phyloP scores from a whole-genome alignment of 2,797 vertebrate genomes.

The Todus mexicanus region DNA sequence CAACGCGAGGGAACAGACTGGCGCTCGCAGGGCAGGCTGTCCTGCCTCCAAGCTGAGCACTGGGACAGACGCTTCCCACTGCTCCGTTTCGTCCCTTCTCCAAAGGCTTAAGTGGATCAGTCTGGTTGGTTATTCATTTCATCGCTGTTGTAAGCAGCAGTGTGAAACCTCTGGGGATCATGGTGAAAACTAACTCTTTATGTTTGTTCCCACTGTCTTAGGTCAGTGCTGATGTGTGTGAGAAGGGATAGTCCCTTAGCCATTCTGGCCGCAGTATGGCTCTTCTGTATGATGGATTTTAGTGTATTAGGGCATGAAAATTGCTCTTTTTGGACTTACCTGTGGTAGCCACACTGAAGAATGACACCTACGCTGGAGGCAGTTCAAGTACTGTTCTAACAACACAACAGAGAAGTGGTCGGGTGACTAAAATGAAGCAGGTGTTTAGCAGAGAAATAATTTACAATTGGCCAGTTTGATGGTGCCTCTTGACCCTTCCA shows the following conservation, averaged over 20 bases:
- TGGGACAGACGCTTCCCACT: neutral
- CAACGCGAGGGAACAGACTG: neutral
- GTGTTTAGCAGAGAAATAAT: constrained; percentile 9
- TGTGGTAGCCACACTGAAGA: neutral
- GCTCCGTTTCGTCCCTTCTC: neutral
- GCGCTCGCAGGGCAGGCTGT: neutral
- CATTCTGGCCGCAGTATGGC: neutral
- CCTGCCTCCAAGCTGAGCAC: neutral
- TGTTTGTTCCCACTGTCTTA: neutral
- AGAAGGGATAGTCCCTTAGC: neutral
- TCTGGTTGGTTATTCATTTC: neutral
- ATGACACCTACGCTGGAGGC: neutral
- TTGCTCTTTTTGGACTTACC: neutral
- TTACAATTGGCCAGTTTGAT: neutral
- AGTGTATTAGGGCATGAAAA: neutral
- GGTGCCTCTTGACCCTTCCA: constrained; percentile 46
- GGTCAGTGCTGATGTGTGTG: neutral
- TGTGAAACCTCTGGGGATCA: neutral
- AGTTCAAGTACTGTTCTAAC: neutral
- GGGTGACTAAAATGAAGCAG: constrained; percentile 32
- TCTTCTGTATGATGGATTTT: neutral
- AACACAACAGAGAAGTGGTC: neutral
- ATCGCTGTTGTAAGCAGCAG: neutral
- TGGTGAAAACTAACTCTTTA: neutral
- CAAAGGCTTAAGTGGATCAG: neutral